A percentile compares a stretch with the other conserved stretches of the same genome.
These are phyloP conservation scores for Chironomus riparius DNA, from an alignment of 2,888 invertebrate genomes.

Conservation along the genomic window DNA sequence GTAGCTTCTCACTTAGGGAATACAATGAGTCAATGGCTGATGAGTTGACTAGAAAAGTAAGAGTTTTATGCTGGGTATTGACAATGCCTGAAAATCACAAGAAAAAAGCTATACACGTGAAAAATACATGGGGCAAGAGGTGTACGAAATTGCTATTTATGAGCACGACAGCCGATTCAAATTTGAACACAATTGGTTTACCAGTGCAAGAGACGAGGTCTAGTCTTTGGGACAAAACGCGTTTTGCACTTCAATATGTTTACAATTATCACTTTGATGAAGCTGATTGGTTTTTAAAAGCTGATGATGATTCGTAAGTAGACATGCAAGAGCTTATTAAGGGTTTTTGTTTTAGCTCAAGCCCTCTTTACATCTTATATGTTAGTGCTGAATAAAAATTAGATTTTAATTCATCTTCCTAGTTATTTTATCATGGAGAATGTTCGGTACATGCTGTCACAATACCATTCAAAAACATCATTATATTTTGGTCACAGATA, in stretches of 20 bases:
- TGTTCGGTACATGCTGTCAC: slow-evolving; percentile 75
- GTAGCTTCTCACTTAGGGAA: neutral
- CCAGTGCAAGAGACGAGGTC: neutral
- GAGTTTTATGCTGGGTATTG: slow-evolving; percentile 88
- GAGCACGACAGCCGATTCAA: neutral
- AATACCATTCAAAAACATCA: slow-evolving; percentile 61
- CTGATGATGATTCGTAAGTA: slow-evolving; percentile 90
- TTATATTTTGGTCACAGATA: slow-evolving; percentile 67
- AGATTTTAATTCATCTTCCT: slow-evolving; percentile 25
- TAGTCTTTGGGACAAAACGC: slow-evolving; percentile 48
- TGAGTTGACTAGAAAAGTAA: slow-evolving; percentile 57
- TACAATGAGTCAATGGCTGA: slow-evolving; percentile 46
- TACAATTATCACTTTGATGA: slow-evolving; percentile 74
- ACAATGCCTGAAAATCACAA: slow-evolving; percentile 78
- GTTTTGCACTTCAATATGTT: slow-evolving; percentile 82
- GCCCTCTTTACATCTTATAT: too few relatives aligned
- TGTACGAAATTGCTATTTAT: neutral
- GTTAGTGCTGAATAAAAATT: slow-evolving; percentile 8
- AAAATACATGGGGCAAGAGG: slow-evolving; percentile 70
- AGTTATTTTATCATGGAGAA: slow-evolving; percentile 94
- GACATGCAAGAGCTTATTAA: too few relatives aligned
- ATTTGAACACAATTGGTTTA: neutral
- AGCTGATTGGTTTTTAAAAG: slow-evolving; percentile 96
- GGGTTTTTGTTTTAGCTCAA: too few relatives aligned
- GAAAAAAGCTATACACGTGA: slow-evolving; percentile 74